Evolutionary conservation across 1,140 invertebrate species (phyloP).

Genomic region (Aphaenogaster floridana): DNA sequence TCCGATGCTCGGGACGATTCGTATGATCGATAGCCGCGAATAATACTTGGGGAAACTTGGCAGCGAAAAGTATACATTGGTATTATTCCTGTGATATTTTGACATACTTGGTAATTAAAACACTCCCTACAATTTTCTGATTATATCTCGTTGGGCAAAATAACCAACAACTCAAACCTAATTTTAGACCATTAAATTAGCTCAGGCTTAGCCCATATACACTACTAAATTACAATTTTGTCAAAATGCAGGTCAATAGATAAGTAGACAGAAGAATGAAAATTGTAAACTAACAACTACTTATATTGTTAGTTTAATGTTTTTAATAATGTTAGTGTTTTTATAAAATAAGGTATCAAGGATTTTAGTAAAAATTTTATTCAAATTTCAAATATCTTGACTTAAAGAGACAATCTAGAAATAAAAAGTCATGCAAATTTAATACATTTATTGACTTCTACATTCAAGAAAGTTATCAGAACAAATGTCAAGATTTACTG

Average conservation of each 20-base stretch:
- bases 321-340: not conserved
- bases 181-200: not conserved
- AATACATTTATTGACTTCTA: not conserved
- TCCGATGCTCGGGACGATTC: constrained; percentile 37
- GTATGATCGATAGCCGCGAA: constrained; percentile 64
- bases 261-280: not conserved
- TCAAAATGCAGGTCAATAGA: not conserved
- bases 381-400: not conserved
- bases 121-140: not conserved
- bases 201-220: not conserved
- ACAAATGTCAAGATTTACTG: constrained; percentile 15
- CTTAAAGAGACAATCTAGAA: not conserved
- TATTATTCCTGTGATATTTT: constrained; percentile 18
- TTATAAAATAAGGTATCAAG: not conserved
- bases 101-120: not conserved
- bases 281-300: not conserved
- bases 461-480: not conserved
- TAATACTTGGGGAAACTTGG: constrained; percentile 5
- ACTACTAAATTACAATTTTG: not conserved
- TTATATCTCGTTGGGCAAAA: not conserved
- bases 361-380: not conserved
- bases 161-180: not conserved
- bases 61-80: constrained; percentile 13
- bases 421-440: not conserved
- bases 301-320: not conserved